Percentiles rank a stretch among this genome's conserved stretches.
Conservation (phyloP, 2,888 invertebrate species). For the Drosophila maculinotata region DNA sequence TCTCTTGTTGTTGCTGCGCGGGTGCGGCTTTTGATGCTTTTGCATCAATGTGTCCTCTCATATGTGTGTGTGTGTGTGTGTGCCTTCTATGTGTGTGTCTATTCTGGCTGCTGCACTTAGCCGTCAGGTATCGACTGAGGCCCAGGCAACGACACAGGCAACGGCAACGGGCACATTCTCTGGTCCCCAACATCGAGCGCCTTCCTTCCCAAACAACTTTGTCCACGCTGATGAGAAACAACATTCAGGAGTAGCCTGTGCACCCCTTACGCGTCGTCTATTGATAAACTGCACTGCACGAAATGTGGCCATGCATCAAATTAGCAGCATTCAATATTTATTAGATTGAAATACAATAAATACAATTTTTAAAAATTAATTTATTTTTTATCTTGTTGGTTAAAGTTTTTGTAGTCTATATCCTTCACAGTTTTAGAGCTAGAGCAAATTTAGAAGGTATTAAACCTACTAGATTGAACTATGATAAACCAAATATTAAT, state of each 20-base stretch:
- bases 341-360: background rate
- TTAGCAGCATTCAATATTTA: background rate
- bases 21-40: slow-evolving; percentile 79
- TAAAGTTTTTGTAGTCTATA: background rate
- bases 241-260: slow-evolving; percentile 53
- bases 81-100: slow-evolving; percentile 34
- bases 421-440: no score
- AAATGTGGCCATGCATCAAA: slow-evolving; percentile 6
- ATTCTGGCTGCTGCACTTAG: slow-evolving; percentile 69
- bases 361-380: no score
- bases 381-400: background rate
- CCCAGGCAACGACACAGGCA: slow-evolving; percentile 26
- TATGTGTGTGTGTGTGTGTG: slow-evolving; percentile 7
- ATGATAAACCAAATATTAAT: no score
- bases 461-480: no score
- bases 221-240: slow-evolving; percentile 63
- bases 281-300: slow-evolving; percentile 72
- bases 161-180: slow-evolving; percentile 24
- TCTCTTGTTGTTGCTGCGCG: slow-evolving; percentile 58
- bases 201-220: slow-evolving; percentile 54
- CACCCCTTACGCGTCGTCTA: slow-evolving; percentile 66
- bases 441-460: no score
- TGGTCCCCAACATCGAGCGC: slow-evolving; percentile 28
- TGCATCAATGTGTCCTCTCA: slow-evolving; percentile 53
- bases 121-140: slow-evolving; percentile 62